Evolutionary conservation across 2,113 vertebrate species (phyloP), one percentile per base, ranked within the genome.

Genomic region (Nannobrachium achirus): DNA sequence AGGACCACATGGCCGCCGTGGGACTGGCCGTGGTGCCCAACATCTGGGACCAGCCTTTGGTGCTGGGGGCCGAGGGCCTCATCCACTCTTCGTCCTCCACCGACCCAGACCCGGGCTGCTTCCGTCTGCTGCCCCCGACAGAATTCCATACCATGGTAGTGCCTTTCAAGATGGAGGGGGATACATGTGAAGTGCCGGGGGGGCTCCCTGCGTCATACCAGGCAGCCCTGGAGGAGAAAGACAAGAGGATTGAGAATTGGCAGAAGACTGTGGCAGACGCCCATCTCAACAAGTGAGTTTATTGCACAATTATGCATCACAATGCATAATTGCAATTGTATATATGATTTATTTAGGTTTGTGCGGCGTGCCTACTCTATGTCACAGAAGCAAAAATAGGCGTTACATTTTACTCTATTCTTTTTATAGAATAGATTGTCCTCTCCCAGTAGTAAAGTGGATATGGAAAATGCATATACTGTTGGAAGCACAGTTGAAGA

Each of bases 161-260:
- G 74, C 98, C 98, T 41, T 99, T 98, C 80, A 87, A 95, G 88
- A 98, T 97, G 94, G 95, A 97, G 82, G 98, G 97, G 7, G 96
- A 98, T 87, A 98, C 96, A 0, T 94, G 91, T 0, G 98, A 99
- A 84, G 94, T 95, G 0, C 97, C 98, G 0, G 95, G 97, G 3
- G 96, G 94, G 10, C 85, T 99, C 33, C 96, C 97, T 0, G 69
- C 76, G 0, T 73, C 15, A 0, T 99, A 98, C 69, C 95, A 93
- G 88, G 92, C 92, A 57, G 94, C 79, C 0, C 63, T 96, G 62
- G 90, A 82, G 0, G 90, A 91, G 45, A 91, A 97, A 60, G 89
- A 97, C 69, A 91, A 90, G 83, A 91, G 90, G 70, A 91, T 99
- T 0, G 94, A 94, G 56, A 84, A 84, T 72, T 98, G 96, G 97